phyloP scores from a whole-genome alignment of 2,888 invertebrate species.

The Cerceris ruficornis region DNA sequence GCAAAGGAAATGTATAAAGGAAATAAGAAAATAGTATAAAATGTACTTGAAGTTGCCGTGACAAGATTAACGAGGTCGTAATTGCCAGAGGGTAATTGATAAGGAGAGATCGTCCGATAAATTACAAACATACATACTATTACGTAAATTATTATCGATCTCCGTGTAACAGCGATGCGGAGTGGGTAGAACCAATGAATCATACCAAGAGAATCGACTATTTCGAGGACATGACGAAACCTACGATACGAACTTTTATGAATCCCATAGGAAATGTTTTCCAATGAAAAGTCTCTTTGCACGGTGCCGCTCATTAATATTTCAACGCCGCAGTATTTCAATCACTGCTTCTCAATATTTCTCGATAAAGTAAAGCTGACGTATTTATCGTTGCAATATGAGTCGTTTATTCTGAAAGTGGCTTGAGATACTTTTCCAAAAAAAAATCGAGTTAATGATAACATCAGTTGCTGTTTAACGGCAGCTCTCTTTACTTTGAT shows the following conservation, averaged over 20 bases:
- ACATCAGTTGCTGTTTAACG: too few relatives aligned
- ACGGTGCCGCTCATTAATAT: background rate
- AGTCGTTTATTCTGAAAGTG: too few relatives aligned
- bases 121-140: conserved; percentile 30
- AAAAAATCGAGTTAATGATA: too few relatives aligned
- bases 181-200: conserved; percentile 56
- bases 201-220: conserved; percentile 45
- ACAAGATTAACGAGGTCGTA: background rate
- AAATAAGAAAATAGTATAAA: too few relatives aligned
- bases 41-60: too few relatives aligned
- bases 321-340: too few relatives aligned
- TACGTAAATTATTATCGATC: conserved; percentile 58
- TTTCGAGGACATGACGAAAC: conserved; percentile 49
- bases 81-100: background rate
- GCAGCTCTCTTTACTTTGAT: too few relatives aligned
- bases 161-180: conserved; percentile 30
- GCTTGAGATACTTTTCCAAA: too few relatives aligned
- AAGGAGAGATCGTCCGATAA: conserved; percentile 36
- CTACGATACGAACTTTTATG: conserved; percentile 6
- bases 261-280: background rate
- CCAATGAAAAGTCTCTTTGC: background rate
- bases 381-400: too few relatives aligned
- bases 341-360: too few relatives aligned
- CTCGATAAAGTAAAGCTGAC: too few relatives aligned
- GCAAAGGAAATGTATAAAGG: too few relatives aligned